phyloP scores from a whole-genome alignment of 2,888 invertebrate genomes.

The Xanthostigma xanthostigma region DNA sequence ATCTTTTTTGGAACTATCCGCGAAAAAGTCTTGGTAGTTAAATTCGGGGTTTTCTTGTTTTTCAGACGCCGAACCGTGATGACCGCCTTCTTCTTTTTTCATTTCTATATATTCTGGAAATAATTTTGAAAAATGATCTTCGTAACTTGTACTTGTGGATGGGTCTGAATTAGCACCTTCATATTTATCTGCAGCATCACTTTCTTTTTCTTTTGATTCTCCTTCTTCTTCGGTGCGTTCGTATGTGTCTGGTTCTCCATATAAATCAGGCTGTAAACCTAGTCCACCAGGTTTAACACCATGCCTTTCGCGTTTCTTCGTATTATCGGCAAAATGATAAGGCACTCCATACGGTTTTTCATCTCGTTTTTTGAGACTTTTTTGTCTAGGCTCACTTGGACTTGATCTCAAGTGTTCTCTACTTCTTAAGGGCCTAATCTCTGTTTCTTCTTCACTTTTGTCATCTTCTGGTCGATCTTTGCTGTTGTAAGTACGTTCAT shows the following conservation, averaged over 20 bases:
- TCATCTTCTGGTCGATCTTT: slow-evolving; percentile 16
- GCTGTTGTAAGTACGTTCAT: slow-evolving; percentile 43
- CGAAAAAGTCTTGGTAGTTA: slow-evolving; percentile 33
- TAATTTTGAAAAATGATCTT: slow-evolving; percentile 29
- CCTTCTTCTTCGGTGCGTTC: slow-evolving; percentile 11
- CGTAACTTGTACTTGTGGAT: slow-evolving; percentile 16
- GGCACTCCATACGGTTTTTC: slow-evolving; percentile 20
- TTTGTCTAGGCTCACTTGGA: too few relatives aligned
- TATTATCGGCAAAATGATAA: slow-evolving; percentile 18
- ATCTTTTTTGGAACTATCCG: slow-evolving; percentile 44
- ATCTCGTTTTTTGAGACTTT: slow-evolving; percentile 10
- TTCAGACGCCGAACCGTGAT: slow-evolving; percentile 23
- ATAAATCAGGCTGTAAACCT: slow-evolving; percentile 14
- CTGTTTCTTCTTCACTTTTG: slow-evolving; percentile 17
- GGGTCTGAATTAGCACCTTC: slow-evolving; percentile 5
- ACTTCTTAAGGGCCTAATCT: too few relatives aligned
- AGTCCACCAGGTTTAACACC: slow-evolving; percentile 3
- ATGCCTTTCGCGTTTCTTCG: slow-evolving; percentile 12
- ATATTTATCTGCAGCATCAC: slow-evolving; percentile 16
- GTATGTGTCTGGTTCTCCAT: slow-evolving; percentile 11
- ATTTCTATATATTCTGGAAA: slow-evolving; percentile 27
- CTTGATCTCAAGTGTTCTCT: too few relatives aligned
- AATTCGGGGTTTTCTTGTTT: slow-evolving; percentile 30
- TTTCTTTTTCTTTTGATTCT: slow-evolving; percentile 17
- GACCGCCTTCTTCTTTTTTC: slow-evolving; percentile 23